phyloP scores from a whole-genome alignment of 2,888 invertebrate genomes.

The Caenorhabditis drosophilae region DNA sequence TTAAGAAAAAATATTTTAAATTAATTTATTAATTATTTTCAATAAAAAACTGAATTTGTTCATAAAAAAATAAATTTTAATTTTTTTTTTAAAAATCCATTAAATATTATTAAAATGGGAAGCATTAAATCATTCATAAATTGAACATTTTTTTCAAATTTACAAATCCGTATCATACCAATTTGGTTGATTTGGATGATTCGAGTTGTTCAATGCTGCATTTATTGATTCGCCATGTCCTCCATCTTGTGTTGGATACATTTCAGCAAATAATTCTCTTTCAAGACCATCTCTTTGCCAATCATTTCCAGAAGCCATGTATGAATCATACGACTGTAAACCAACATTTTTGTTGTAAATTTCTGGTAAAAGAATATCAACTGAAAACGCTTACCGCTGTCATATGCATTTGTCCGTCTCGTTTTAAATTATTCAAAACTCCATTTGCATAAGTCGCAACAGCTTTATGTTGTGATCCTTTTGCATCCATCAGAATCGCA shows the following conservation, averaged over 20 bases:
- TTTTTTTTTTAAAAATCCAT: not conserved
- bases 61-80: not conserved
- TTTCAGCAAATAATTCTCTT: conserved; percentile 65
- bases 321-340: conserved; percentile 38
- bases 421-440: conserved; percentile 62
- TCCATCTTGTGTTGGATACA: conserved; percentile 53
- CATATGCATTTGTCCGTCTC: conserved; percentile 23
- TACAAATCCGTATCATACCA: conserved; percentile 66
- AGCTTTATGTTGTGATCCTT: conserved; percentile 38
- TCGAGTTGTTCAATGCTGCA: conserved; percentile 24
- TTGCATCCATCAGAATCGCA: conserved; percentile 33
- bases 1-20: no score
- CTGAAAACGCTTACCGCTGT: conserved; percentile 11
- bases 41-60: not conserved
- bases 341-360: not conserved
- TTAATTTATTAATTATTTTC: not conserved
- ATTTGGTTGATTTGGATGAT: conserved; percentile 35
- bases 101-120: not conserved
- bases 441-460: conserved; percentile 64
- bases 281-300: conserved; percentile 64
- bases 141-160: conserved; percentile 1
- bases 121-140: not conserved
- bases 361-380: not conserved
- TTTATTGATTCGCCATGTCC: conserved; percentile 35
- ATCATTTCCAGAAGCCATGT: conserved; percentile 29